phyloP scores from a whole-genome alignment of 2,797 vertebrate species.

The Liparis tanakae region DNA sequence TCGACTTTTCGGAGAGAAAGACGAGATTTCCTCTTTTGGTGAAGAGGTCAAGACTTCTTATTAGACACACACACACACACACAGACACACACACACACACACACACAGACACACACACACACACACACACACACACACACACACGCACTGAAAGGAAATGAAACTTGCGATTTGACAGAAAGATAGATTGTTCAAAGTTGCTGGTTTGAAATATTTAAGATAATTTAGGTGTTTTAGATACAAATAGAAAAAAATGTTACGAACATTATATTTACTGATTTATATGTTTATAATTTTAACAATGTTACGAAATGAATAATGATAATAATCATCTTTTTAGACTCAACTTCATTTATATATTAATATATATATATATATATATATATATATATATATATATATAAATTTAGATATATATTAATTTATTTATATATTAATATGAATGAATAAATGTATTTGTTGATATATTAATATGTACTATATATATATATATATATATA shows the following conservation, averaged over 20 bases:
- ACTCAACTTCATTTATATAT: no score
- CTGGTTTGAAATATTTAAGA: neutral
- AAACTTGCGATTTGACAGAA: conserved; percentile 28
- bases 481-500: no score
- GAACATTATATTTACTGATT: no score
- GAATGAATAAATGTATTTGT: no score
- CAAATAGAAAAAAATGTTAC: no score
- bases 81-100: neutral
- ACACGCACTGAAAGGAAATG: conserved; percentile 35
- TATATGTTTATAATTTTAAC: neutral
- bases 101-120: neutral
- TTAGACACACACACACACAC: conserved; percentile 1
- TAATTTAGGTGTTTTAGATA: no score
- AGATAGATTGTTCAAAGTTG: neutral
- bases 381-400: no score
- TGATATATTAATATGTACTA: no score
- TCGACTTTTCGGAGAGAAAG: conserved; percentile 5
- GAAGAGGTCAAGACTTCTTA: conserved; percentile 9
- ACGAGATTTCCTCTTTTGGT: conserved; percentile 28
- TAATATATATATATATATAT: no score
- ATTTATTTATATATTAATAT: no score
- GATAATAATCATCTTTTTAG: neutral
- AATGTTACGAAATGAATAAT: neutral
- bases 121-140: neutral
- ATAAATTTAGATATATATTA: no score